Percentiles rank a stretch among this genome's conserved stretches.
Evolutionary conservation across 1,140 invertebrate genomes (phyloP).

Genomic region (Hermatobates lingyangjiaoensis): DNA sequence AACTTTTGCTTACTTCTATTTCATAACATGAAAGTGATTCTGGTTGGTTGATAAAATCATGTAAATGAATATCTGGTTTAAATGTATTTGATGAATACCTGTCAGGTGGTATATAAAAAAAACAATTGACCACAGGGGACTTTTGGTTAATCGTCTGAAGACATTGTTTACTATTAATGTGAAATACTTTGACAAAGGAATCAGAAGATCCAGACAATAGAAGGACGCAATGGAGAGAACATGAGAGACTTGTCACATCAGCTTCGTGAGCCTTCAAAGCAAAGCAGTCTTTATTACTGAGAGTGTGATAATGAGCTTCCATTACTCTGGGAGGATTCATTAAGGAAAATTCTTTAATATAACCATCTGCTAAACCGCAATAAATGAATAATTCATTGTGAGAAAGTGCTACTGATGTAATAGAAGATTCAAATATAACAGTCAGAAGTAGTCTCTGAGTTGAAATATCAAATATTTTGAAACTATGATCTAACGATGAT

Average conservation of each 20-base stretch:
- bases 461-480: constrained; percentile 57
- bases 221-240: constrained; percentile 43
- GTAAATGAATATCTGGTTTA: constrained; percentile 24
- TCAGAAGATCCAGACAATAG: constrained; percentile 58
- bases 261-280: constrained; percentile 42
- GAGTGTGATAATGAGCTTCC: constrained; percentile 38
- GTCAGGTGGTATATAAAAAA: constrained; percentile 28
- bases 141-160: constrained; percentile 47
- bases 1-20: constrained; percentile 20
- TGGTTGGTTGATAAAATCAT: constrained; percentile 24
- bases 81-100: constrained; percentile 14
- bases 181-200: constrained; percentile 54
- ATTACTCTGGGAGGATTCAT: constrained; percentile 39
- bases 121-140: constrained; percentile 48
- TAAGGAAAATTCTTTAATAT: constrained; percentile 45
- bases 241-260: constrained; percentile 43
- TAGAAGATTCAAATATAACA: constrained; percentile 47
- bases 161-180: constrained; percentile 50
- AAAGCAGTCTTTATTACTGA: constrained; percentile 22
- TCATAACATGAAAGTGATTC: constrained; percentile 23
- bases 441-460: constrained; percentile 45
- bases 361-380: constrained; percentile 48
- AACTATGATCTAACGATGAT: constrained; percentile 59
- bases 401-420: constrained; percentile 51
- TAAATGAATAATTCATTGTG: constrained; percentile 45